Conservation (phyloP, 2,113 vertebrate genomes). For the Nematolebias whitei region DNA sequence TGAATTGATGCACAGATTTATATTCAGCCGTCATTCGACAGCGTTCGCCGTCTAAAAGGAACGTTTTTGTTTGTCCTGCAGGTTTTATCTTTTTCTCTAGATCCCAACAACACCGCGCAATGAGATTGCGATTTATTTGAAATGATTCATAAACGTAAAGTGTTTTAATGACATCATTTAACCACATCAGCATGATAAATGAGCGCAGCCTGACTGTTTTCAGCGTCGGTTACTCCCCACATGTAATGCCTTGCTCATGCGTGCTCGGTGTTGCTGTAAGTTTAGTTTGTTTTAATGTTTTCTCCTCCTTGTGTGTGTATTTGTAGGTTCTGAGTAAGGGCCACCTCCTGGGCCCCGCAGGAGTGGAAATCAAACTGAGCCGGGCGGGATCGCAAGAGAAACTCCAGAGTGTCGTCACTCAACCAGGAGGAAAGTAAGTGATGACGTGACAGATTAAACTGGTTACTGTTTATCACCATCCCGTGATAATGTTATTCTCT, state of each 20-base stretch:
- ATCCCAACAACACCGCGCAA: no score
- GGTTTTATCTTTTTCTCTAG: no score
- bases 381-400: slow-evolving; percentile 81
- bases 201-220: neutral
- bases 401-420: slow-evolving; percentile 87
- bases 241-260: neutral
- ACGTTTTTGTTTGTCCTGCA: no score
- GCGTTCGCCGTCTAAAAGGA: no score
- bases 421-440: slow-evolving; percentile 93
- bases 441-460: neutral
- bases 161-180: no score
- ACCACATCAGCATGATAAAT: neutral
- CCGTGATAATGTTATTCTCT: no score
- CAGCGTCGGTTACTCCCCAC: neutral
- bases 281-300: neutral
- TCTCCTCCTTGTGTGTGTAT: neutral
- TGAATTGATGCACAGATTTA: no score
- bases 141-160: neutral
- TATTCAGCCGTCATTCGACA: no score
- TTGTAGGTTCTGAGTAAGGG: slow-evolving; percentile 93
- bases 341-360: slow-evolving; percentile 88
- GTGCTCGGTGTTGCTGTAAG: neutral
- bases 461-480: no score
- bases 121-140: neutral
- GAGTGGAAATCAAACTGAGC: slow-evolving; percentile 88